Percentiles rank a stretch among this genome's conserved stretches.
Evolutionary conservation across 2,113 vertebrate species (phyloP).

Genomic region (Anhinga anhinga): DNA sequence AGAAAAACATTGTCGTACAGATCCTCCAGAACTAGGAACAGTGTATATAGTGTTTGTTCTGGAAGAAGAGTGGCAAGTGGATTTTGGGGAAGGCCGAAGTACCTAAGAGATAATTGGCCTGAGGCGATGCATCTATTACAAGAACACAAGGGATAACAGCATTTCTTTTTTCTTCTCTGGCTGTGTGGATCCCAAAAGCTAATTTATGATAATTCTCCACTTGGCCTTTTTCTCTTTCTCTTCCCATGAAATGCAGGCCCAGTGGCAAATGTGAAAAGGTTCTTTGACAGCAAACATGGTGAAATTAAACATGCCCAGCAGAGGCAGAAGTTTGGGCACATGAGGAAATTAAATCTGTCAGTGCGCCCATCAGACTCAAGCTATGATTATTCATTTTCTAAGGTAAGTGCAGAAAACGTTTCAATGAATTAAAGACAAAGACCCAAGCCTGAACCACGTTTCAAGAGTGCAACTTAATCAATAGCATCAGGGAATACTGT

Average conservation of each 20-base stretch:
- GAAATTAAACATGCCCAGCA: not conserved
- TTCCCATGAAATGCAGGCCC: not conserved
- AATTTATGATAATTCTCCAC: not conserved
- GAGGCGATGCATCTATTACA: not conserved
- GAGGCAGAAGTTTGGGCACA: not conserved
- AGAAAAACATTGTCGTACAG: not conserved
- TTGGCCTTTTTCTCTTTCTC: not conserved
- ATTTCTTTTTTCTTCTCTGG: not conserved
- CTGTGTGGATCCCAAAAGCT: not conserved
- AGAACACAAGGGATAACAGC: not conserved
- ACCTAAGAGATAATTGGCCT: not conserved
- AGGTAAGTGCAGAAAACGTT: not conserved
- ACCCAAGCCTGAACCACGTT: not conserved
- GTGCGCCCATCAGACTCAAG: not conserved
- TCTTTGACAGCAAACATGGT: not conserved
- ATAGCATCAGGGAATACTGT: not conserved
- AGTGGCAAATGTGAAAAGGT: not conserved
- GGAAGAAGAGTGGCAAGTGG: not conserved
- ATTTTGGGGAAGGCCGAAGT: not conserved
- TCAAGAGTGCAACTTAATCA: not conserved
- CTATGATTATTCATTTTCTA: slow-evolving; percentile 24
- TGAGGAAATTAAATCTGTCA: slow-evolving; percentile 1
- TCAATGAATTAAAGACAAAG: not conserved
- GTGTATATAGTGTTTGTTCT: not conserved
- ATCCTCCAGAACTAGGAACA: not conserved